Evolutionary conservation across 2,888 invertebrate species (phyloP), one percentile per base, ranked within the genome.

Genomic region (Coronaproctus castanopsis): DNA sequence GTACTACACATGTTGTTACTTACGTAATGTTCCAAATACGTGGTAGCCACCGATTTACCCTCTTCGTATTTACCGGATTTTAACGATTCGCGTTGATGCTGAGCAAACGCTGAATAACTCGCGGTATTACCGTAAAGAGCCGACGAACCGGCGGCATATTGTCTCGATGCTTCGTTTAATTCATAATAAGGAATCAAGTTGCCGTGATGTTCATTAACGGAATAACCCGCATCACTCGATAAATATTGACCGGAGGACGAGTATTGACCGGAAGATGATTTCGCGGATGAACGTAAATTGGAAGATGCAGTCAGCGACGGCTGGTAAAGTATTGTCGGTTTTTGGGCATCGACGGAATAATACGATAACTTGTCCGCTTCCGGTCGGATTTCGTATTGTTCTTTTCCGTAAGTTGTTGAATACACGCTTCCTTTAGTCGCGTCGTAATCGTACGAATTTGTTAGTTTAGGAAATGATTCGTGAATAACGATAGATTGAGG

Each of bases 11-110:
- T 8, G 5, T 36, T 36, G 36, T 20, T 62, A 48, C 63, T 62
- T 59, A 63, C 63, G 49, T 63, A 63, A 23, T 63, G 55, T 63
- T 63, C 61, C 23, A 57, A 55, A 21, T 63, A 58, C 1, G 58
- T 60, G 55, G 60, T 62, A 2, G 58, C 60, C 3, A 62, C 61
- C 52, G 59, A 59, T 52, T 59, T 50, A 2, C 8, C 21, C 54
- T 60, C 54, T 52, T 62, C 57, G 56, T 62, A 14, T 24, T 57
- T 48, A 53, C 58, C 24, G 22, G 60, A 53, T 58, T 62, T 18
- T 5, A 8, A 36, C 8, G 36, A 36, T 5, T 5, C 14, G 5
- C 8, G 8, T 14, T 36, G 36, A 8, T 36, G 36, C 8, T 36
- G 14, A 36, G 36, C 36, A 14, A 36, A 5, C 14, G 36, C 36